phyloP scores from a whole-genome alignment of 1,140 invertebrate genomes.

The Zaprionus vittiger region DNA sequence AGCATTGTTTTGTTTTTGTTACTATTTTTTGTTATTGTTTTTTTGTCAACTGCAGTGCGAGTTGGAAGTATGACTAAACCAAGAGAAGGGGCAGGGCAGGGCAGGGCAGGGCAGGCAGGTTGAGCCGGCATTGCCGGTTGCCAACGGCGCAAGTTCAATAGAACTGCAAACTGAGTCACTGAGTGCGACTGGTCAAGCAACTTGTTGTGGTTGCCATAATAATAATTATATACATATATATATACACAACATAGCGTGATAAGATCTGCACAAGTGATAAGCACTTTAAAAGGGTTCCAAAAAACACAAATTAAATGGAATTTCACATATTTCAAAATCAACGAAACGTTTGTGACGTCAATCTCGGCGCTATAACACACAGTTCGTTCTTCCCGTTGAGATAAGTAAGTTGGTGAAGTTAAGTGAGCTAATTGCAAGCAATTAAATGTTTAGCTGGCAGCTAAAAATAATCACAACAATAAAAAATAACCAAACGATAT shows the following conservation, averaged over 20 bases:
- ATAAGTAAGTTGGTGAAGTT: constrained; percentile 25
- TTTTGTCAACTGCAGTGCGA: constrained; percentile 24
- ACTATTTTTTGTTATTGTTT: constrained; percentile 29
- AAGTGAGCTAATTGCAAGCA: constrained; percentile 22
- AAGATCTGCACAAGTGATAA: background rate
- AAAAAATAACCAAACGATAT: constrained; percentile 11
- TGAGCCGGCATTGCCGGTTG: constrained; percentile 24
- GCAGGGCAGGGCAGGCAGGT: background rate
- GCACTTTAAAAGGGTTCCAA: background rate
- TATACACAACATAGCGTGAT: background rate
- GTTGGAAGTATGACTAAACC: constrained; percentile 30
- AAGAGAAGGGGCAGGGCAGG: background rate
- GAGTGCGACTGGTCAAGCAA: too few relatives aligned
- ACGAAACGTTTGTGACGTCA: constrained; percentile 14
- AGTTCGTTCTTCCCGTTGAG: constrained; percentile 9
- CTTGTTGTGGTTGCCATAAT: background rate
- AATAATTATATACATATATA: background rate
- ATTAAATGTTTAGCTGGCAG: constrained; percentile 25
- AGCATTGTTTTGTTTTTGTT: constrained; percentile 11
- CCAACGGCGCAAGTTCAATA: constrained; percentile 37
- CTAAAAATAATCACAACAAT: constrained; percentile 16
- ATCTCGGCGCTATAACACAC: background rate
- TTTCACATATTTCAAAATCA: background rate
- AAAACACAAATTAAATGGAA: background rate
- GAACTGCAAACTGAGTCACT: constrained; percentile 34